These are phyloP conservation scores for Sarcophaga variegata DNA, from an alignment of 2,888 invertebrate genomes.

Conservation along the genomic window DNA sequence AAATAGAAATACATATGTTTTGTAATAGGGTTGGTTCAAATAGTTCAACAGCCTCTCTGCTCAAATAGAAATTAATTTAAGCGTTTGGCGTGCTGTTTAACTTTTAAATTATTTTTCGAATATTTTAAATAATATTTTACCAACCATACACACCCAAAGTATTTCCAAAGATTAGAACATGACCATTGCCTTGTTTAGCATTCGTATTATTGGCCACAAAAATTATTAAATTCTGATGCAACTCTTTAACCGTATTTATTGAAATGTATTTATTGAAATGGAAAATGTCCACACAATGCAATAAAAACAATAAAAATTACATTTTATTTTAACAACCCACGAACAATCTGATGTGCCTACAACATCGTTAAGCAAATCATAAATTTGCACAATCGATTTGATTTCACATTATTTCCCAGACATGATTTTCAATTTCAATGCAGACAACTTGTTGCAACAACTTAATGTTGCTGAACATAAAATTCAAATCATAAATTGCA, in stretches of 20 bases:
- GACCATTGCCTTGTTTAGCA: too few relatives aligned
- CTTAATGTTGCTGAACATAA: constrained; percentile 44
- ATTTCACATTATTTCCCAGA: constrained; percentile 12
- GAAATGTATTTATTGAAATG: background rate
- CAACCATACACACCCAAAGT: too few relatives aligned
- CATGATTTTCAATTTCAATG: constrained; percentile 45
- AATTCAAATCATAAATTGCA: constrained; percentile 51
- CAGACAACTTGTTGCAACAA: constrained; percentile 32
- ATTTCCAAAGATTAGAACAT: too few relatives aligned
- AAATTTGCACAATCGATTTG: constrained; percentile 5
- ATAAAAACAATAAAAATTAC: constrained; percentile 15
- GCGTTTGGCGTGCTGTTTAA: too few relatives aligned
- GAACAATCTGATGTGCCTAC: background rate
- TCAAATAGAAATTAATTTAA: too few relatives aligned
- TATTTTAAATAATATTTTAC: too few relatives aligned
- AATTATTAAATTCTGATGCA: background rate
- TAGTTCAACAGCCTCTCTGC: too few relatives aligned
- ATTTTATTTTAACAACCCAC: background rate
- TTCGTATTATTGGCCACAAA: background rate
- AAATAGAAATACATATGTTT: too few relatives aligned
- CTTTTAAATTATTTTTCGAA: too few relatives aligned
- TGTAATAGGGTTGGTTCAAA: too few relatives aligned
- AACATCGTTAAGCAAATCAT: constrained; percentile 27
- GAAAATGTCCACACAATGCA: background rate
- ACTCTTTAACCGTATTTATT: too few relatives aligned